phyloP scores from a whole-genome alignment of 1,140 invertebrate species.

The Vanessa tameamea region DNA sequence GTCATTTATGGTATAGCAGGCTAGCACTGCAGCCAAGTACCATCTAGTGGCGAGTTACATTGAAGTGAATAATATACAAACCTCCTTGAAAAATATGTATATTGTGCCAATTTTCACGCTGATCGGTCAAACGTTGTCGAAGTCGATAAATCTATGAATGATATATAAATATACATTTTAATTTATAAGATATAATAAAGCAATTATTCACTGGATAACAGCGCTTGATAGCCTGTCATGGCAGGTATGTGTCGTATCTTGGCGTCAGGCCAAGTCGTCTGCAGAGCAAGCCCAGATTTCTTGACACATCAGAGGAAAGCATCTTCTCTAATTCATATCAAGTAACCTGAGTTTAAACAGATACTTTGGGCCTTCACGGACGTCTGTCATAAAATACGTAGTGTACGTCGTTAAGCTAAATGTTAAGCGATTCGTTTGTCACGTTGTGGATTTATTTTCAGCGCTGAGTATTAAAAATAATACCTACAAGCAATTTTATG shows the following conservation, averaged over 20 bases:
- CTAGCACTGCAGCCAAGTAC: no score
- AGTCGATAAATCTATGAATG: not conserved
- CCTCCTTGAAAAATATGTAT: no score
- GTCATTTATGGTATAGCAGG: no score
- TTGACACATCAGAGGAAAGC: conserved; percentile 33
- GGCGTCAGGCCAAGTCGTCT: conserved; percentile 38
- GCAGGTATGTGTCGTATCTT: conserved; percentile 35
- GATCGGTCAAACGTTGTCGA: no score
- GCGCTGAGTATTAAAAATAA: no score
- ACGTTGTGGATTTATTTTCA: no score
- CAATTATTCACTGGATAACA: conserved; percentile 21
- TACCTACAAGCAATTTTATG: not conserved
- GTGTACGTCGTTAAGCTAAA: not conserved
- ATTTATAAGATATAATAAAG: conserved; percentile 9
- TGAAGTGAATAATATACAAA: no score
- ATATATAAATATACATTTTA: no score
- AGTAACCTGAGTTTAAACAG: conserved; percentile 31
- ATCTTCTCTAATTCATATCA: conserved; percentile 28
- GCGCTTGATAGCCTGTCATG: conserved; percentile 35
- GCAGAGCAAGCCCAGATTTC: conserved; percentile 19
- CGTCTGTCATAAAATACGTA: not conserved
- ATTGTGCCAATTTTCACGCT: no score
- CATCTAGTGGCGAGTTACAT: no score
- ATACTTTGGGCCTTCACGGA: conserved; percentile 1
- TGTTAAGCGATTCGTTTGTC: not conserved